Conservation (phyloP, 2,888 invertebrate species). For the Synergus itoensis region DNA sequence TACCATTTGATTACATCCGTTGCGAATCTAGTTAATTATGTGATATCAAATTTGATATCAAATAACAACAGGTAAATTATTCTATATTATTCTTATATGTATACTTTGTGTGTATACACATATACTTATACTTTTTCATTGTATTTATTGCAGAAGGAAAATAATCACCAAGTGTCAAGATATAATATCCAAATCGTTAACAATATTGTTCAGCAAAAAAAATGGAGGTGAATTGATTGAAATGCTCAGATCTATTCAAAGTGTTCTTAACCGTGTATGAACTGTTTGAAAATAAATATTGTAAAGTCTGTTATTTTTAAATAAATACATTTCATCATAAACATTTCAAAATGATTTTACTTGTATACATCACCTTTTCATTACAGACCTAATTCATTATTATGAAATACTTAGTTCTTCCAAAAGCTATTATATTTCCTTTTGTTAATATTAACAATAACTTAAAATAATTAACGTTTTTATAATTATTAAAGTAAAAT, state of each 20-base stretch:
- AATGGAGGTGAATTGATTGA: conserved; percentile 83
- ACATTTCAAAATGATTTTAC: not conserved
- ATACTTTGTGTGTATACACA: too few relatives aligned
- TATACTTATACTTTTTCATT: not conserved
- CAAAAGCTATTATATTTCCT: not conserved
- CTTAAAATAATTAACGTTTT: not conserved
- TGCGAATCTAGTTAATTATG: conserved; percentile 85
- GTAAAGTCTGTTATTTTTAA: not conserved
- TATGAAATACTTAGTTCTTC: not conserved
- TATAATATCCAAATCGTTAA: conserved; percentile 86
- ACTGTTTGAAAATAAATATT: conserved; percentile 13
- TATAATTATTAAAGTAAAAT: not conserved
- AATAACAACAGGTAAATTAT: conserved; percentile 77
- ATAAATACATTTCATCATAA: not conserved
- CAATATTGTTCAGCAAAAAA: conserved; percentile 88
- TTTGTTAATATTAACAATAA: not conserved
- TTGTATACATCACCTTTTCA: not conserved
- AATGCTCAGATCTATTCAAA: conserved; percentile 81
- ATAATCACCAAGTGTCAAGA: conserved; percentile 86
- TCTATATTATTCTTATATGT: not conserved
- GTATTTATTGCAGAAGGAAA: conserved; percentile 80
- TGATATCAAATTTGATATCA: conserved; percentile 82
- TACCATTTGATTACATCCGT: conserved; percentile 90
- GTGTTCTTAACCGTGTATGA: conserved; percentile 78
- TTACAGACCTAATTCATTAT: too few relatives aligned